phyloP scores from a whole-genome alignment of 2,797 vertebrate genomes.

The Xiphorhynchus erythropygius region DNA sequence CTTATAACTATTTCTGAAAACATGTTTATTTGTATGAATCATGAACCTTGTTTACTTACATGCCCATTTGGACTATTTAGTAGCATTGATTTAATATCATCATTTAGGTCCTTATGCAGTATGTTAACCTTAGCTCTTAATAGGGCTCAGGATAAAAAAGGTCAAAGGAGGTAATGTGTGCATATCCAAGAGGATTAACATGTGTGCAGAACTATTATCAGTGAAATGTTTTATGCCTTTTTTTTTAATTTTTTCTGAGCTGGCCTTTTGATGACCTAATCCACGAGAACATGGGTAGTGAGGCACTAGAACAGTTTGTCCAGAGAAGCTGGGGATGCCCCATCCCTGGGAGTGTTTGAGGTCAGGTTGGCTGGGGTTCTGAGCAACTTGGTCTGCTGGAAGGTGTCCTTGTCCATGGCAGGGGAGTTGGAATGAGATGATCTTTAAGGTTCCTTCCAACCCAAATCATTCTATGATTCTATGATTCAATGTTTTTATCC shows the following conservation, averaged over 20 bases:
- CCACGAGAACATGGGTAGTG: neutral
- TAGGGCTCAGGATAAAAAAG: neutral
- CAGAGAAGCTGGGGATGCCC: neutral
- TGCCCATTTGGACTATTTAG: neutral
- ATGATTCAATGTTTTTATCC: neutral
- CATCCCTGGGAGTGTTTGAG: neutral
- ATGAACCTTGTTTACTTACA: neutral
- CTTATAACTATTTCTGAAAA: neutral
- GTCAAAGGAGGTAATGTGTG: neutral
- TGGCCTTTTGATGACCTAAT: neutral
- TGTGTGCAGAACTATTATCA: neutral
- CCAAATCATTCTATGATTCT: neutral
- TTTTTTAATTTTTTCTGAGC: neutral
- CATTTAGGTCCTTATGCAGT: neutral
- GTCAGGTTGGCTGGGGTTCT: neutral
- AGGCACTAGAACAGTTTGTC: neutral
- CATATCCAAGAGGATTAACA: neutral
- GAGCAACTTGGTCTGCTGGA: neutral
- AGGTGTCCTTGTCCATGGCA: neutral
- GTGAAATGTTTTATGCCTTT: neutral
- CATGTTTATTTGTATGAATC: neutral
- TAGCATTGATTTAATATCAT: neutral
- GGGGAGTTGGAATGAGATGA: rapidly evolving
- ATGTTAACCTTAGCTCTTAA: neutral
- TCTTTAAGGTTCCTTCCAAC: neutral